Percentiles rank a stretch among this genome's conserved stretches.
phyloP scores from a whole-genome alignment of 2,113 vertebrate genomes.

The Phalacrocorax carbo region DNA sequence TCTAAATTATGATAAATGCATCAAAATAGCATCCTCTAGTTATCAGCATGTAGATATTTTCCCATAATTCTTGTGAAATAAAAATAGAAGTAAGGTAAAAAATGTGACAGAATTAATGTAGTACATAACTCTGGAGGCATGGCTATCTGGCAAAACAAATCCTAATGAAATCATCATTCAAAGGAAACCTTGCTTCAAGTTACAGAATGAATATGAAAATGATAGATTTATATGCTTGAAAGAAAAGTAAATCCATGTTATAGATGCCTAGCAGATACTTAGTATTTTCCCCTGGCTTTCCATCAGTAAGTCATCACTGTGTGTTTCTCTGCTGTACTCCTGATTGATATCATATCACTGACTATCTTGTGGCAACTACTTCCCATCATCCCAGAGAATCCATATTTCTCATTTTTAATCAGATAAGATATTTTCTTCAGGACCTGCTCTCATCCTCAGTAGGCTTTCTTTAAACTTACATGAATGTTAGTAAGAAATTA shows the following conservation, averaged over 20 bases:
- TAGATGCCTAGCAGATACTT: background rate
- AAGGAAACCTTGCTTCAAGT: conserved; percentile 18
- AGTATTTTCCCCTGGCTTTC: background rate
- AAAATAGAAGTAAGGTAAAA: background rate
- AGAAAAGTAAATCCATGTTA: background rate
- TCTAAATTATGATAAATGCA: background rate
- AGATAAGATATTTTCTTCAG: background rate
- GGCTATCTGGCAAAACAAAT: background rate
- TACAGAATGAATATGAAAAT: conserved; percentile 19
- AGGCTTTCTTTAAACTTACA: background rate
- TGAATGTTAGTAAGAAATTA: background rate
- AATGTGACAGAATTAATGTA: conserved; percentile 42
- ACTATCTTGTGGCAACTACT: background rate
- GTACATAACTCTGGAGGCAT: conserved; percentile 12
- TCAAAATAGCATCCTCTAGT: background rate
- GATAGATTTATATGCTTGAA: conserved; percentile 10
- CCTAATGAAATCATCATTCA: conserved; percentile 63
- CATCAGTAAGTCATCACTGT: background rate
- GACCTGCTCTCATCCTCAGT: background rate
- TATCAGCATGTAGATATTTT: background rate
- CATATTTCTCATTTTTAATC: conserved; percentile 35
- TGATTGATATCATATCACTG: background rate
- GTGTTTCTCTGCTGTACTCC: background rate
- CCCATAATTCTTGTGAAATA: background rate
- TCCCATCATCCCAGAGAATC: background rate